A percentile compares a stretch with the other conserved stretches of the same genome.
These are phyloP conservation scores for Pyrgus malvae DNA, from an alignment of 2,888 invertebrate species.

Conservation along the genomic window DNA sequence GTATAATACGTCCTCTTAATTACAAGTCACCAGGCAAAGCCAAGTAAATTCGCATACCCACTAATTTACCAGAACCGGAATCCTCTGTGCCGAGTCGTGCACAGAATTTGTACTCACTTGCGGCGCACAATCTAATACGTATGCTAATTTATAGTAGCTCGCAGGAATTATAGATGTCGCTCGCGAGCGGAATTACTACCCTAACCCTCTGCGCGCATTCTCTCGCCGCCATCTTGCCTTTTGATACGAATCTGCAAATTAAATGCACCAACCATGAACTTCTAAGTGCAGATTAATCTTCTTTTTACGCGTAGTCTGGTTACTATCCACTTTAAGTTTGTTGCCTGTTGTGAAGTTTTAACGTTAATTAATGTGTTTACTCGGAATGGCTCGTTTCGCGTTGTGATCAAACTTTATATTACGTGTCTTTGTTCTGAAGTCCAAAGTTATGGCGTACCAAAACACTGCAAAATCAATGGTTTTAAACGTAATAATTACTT, in stretches of 20 bases:
- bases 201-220: conserved; percentile 38
- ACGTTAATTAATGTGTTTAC: too few species aligned
- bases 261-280: conserved; percentile 43
- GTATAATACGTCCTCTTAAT: too few species aligned
- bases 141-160: conserved; percentile 78
- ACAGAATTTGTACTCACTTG: conserved; percentile 58
- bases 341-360: too few species aligned
- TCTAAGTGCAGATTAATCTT: conserved; percentile 4
- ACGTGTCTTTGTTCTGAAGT: too few species aligned
- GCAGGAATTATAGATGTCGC: conserved; percentile 77
- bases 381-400: too few species aligned
- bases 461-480: too few species aligned
- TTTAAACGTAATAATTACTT: too few species aligned
- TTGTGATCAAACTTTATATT: too few species aligned
- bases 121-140: conserved; percentile 71
- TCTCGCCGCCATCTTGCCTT: conserved; percentile 65
- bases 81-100: conserved; percentile 55
- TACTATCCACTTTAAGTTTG: neutral
- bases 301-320: neutral
- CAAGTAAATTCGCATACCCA: conserved; percentile 32
- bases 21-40: neutral
- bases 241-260: conserved; percentile 59
- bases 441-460: too few species aligned
- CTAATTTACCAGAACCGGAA: conserved; percentile 47
- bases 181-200: conserved; percentile 66